A percentile compares a stretch with the other conserved stretches of the same genome.
Conservation (phyloP, 2,797 vertebrate genomes). For the Clarias laeviceps region DNA sequence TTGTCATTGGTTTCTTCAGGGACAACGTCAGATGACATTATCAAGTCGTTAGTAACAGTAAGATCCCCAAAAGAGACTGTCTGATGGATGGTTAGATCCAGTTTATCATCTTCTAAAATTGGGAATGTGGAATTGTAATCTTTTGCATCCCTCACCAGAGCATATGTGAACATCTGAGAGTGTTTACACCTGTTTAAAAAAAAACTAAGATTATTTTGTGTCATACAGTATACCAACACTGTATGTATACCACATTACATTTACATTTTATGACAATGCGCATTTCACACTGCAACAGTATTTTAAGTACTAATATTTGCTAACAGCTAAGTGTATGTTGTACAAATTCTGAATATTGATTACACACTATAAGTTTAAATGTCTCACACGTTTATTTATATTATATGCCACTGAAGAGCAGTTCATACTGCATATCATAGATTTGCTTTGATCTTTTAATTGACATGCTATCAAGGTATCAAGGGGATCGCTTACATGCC, state of each 20-base stretch:
- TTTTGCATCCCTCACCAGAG: slow-evolving; percentile 74
- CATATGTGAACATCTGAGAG: slow-evolving; percentile 70
- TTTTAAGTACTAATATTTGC: not conserved
- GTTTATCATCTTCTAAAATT: slow-evolving; percentile 29
- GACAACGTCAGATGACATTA: slow-evolving; percentile 5
- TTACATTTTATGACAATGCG: not conserved
- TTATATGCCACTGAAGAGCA: not conserved
- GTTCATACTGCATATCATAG: not conserved
- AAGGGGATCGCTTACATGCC: slow-evolving; percentile 72
- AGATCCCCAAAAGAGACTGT: slow-evolving; percentile 32
- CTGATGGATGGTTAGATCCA: slow-evolving; percentile 34
- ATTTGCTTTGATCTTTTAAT: not conserved
- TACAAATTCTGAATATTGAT: not conserved
- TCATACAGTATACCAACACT: not conserved
- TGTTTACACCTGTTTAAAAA: slow-evolving; percentile 72
- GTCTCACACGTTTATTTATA: not conserved
- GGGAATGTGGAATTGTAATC: slow-evolving; percentile 64
- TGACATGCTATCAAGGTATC: not conserved
- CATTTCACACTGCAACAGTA: not conserved
- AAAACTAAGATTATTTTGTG: not conserved
- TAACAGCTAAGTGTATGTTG: not conserved
- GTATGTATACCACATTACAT: too few species aligned
- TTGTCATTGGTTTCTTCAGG: slow-evolving; percentile 8
- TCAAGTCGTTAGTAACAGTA: slow-evolving; percentile 1
- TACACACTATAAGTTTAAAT: not conserved